Conservation (phyloP, 1,140 invertebrate genomes). For the Probaryconus sp. region DNA sequence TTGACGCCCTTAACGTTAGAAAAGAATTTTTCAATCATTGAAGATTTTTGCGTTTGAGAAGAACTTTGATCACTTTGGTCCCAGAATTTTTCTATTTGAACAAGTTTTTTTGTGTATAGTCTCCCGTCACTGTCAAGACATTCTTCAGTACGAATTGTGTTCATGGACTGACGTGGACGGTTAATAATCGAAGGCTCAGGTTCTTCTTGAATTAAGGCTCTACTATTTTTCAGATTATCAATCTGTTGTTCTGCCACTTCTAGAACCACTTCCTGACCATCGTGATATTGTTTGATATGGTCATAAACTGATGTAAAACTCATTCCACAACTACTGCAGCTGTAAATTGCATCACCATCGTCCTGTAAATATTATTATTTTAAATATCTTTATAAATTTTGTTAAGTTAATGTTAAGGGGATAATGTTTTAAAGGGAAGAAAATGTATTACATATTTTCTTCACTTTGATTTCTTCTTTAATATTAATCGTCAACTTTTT, state of each 20-base stretch:
- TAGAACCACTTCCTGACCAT: conserved; percentile 82
- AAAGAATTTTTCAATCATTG: conserved; percentile 77
- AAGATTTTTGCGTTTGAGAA: conserved; percentile 63
- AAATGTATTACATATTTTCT: conserved; percentile 3
- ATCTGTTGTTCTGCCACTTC: conserved; percentile 75
- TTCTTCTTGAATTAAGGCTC: conserved; percentile 35
- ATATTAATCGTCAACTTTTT: conserved; percentile 1
- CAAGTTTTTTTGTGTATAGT: conserved; percentile 78
- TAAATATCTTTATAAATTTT: too few species aligned
- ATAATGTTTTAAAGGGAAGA: too few species aligned
- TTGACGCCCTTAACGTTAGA: conserved; percentile 75
- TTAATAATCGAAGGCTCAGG: conserved; percentile 37
- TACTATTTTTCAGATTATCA: conserved; percentile 57
- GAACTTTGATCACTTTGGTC: conserved; percentile 58
- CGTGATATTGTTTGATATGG: conserved; percentile 82
- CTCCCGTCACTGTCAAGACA: conserved; percentile 78
- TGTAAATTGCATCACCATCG: conserved; percentile 77
- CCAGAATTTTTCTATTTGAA: conserved; percentile 80
- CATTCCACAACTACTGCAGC: conserved; percentile 81
- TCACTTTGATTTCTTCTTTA: not conserved
- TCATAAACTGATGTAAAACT: conserved; percentile 82
- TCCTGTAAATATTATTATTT: conserved; percentile 38
- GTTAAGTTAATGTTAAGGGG: too few species aligned
- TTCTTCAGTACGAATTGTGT: conserved; percentile 76
- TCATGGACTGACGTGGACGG: conserved; percentile 71